Evolutionary conservation across 2,113 vertebrate species (phyloP), one percentile per base, ranked within the genome.

Genomic region (Chaenocephalus aceratus): DNA sequence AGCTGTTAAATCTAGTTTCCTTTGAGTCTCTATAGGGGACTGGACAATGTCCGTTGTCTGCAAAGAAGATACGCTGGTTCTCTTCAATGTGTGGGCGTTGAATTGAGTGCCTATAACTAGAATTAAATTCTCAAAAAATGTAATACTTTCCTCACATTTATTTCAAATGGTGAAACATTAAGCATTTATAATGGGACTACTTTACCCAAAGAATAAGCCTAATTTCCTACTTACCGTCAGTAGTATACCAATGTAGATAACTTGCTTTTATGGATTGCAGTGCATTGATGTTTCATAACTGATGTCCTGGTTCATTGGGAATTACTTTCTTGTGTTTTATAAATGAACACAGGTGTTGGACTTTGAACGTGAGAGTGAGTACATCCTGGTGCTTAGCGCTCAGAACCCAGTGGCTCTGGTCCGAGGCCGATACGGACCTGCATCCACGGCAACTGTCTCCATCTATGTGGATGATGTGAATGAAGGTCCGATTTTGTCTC

Each of bases 351-450:
- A 96, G 95, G 93, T 93, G 1, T 81, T 96, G 83, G 95, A 96
- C 88, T 96, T 94, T 85, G 95, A 96, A 72, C 91, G 92, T 4
- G 94, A 94, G 81, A 94, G 92, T 12, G 94, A 95, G 73, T 96
- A 96, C 82, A 94, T 92, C 60, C 88, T 96, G 9, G 93, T 95
- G 18, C 79, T 96, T 14, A 93, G 93, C 6, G 95, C 92, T 75
- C 94, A 92, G 72, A 96, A 96, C 79, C 88, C 88, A 0, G 95
- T 93, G 36, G 92, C 95, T 44, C 79, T 96, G 65, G 93, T 94
- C n/a, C 93, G 92, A 0, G 93, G 93, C 6, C 91, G 94, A 13
- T 96, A 95, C 0, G 94, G 95, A 10, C 91, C 94, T 0, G 93
- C 93, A 7, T 96, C 96, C 84, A 96, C 95, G 0, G 92, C 94